Base-by-base conservation (phyloP, 1,140 invertebrate species). In the Macrobrachium rosenbergii region DNA sequence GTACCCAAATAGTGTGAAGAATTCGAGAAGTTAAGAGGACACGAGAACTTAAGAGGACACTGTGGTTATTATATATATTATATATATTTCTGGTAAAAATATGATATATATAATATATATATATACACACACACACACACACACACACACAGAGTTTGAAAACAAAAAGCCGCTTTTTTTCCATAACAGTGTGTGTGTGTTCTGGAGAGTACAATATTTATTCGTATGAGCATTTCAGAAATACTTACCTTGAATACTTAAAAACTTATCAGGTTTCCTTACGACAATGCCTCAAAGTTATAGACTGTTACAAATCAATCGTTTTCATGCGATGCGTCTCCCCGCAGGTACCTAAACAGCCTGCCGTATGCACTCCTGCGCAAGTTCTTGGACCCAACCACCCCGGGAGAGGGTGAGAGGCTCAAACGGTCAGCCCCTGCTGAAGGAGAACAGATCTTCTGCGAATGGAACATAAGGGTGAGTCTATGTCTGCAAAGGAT, bases 381-480 rank as follows among this genome's bases (percentile, higher is more conserved):
- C 23, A 83, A 75, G 60, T 85, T 90, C 79, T 23, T 88, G 23
- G 73, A 88, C 17, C 83, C 72, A 2, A 83, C 52, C 6, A 12
- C 75, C 19, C 62, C 52, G 8, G 19, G 60, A 43, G 37, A 62
- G 6, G 43, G 23, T 17, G 75, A 73, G 28, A 64, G 72, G 52
- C 67, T 69, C 21, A 62, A 83, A 28, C 58, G 81, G 5, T 59
- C 62, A 16, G 37, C 60, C 16, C 11, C 37, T n/a, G 12, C n/a
- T 72, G n/a, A 23, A n/a, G 64, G 83, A 45, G 80, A 77, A 60
- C 84, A 87, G 45, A 77, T 89, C 63, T 89, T 88, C 62, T 90
- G 89, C 60, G 89, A 90, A 43, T 90, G 89, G 89, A 87, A 90
- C 62, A 87, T 90, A 69, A 86, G 81, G 89, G 84, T 87, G 12